phyloP scores from a whole-genome alignment of 2,888 invertebrate species.

The Cryptus armator region DNA sequence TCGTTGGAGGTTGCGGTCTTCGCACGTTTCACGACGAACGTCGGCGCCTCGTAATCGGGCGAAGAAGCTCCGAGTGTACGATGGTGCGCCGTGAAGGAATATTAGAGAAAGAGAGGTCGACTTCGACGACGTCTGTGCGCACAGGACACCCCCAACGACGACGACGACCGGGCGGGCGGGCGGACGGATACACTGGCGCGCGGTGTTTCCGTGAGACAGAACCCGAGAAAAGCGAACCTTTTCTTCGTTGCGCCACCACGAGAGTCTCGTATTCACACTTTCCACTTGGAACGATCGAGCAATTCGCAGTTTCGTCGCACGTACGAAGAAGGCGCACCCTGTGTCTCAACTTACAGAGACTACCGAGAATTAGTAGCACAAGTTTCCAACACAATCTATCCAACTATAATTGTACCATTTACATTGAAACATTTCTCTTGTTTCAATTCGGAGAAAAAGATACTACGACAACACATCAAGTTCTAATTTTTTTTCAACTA shows the following conservation, averaged over 20 bases:
- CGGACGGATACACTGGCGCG: background rate
- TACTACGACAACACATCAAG: too few relatives aligned
- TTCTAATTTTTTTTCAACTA: too few relatives aligned
- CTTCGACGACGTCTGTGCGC: constrained; percentile 11
- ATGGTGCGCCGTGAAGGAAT: background rate
- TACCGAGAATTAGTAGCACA: background rate
- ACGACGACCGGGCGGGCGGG: background rate
- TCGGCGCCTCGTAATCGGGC: constrained; percentile 44
- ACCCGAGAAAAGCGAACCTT: constrained; percentile 37
- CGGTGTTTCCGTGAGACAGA: background rate
- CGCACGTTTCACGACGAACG: constrained; percentile 51
- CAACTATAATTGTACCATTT: background rate
- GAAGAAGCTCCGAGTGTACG: constrained; percentile 8
- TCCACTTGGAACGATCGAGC: constrained; percentile 13
- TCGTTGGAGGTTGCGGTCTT: constrained; percentile 23
- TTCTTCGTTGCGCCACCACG: background rate
- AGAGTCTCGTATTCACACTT: constrained; percentile 26
- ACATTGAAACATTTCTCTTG: too few relatives aligned
- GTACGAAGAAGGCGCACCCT: constrained; percentile 10
- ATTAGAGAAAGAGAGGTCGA: constrained; percentile 25
- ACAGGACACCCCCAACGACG: too few relatives aligned
- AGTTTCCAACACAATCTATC: background rate
- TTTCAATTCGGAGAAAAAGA: too few relatives aligned
- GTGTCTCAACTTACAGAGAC: constrained; percentile 9
- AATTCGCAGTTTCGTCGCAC: constrained; percentile 51